These are phyloP conservation scores for Pentamera pediparva DNA, from an alignment of 53 echinoderm and acorn worm species.

Conservation along the genomic window DNA sequence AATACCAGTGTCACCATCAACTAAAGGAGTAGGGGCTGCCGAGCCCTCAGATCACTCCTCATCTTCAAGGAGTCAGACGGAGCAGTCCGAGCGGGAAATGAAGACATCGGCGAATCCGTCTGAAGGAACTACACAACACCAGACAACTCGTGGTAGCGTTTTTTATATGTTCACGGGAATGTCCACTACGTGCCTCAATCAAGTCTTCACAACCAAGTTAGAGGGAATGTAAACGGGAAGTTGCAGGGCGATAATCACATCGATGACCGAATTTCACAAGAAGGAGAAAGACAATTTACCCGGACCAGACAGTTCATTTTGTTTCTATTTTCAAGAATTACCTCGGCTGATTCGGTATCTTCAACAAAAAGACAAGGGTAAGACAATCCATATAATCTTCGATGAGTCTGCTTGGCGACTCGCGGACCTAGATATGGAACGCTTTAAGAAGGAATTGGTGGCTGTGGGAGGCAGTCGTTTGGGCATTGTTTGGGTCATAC, in stretches of 20 bases:
- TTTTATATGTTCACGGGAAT: slow-evolving; percentile 8
- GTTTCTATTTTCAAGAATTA: neutral
- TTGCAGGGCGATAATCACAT: neutral
- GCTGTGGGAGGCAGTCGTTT: neutral
- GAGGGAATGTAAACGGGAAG: neutral
- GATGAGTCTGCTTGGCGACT: neutral
- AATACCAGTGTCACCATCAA: no score
- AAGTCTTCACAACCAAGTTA: neutral
- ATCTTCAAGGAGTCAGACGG: no score
- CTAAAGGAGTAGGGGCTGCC: no score
- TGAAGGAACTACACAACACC: no score
- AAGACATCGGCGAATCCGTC: no score
- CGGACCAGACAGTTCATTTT: neutral
- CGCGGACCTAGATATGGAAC: neutral
- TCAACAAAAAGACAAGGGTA: neutral
- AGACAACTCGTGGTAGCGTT: no score
- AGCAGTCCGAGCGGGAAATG: no score
- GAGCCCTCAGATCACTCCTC: no score
- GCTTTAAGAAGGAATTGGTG: neutral
- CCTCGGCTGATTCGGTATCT: neutral
- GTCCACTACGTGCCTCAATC: neutral
- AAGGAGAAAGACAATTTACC: neutral
- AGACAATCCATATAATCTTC: slow-evolving; percentile 1
- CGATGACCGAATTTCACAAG: neutral
- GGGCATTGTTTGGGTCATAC: slow-evolving; percentile 8